Base-by-base conservation (phyloP, 2,797 vertebrate species). In the Salarias fasciatus region DNA sequence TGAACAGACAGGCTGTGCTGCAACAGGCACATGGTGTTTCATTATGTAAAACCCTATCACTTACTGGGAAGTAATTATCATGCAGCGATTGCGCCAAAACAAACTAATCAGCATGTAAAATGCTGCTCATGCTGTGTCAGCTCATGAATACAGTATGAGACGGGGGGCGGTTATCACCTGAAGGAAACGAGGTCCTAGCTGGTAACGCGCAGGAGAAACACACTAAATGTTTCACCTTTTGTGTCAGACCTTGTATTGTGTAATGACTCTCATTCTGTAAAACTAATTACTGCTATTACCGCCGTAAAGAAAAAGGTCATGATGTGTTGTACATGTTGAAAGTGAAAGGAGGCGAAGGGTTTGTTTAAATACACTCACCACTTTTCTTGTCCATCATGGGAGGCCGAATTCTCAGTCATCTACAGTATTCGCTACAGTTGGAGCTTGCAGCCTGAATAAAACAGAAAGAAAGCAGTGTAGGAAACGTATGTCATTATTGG, bases 321-420 rank as follows among this genome's bases (percentile, higher is more conserved):
- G 6, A 51, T 60, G 33, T 57, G 12, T 62, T 5, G 1, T 3
- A 60, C 1, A 29, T 35, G 33, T 9, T 56, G 46, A 67, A 31
- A 41, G 28, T 5, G 4, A 35, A 35, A 35, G 5, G 9, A 77
- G 49, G 6, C 4, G 15, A 41, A 11, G 7, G 24, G 2, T 8
- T 57, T 58, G 50, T 69, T 62, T 70, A 60, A 82, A 48, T 18
- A 31, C 29, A 62, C 90, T 89, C 82, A 94, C 93, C 92, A 91
- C 89, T 93, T 93, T 92, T 94, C 85, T 93, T 94, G 90, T 94
- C 93, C 93, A 94, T 94, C 88, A 81, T 92, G 86, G 81, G 85
- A 77, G 73, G 69, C 64, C n/a, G 63, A 85, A 80, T 84, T 89
- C 77, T 91, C 79, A 89, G 86, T 93, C 93, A 93, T 93, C 72